Base-by-base conservation (phyloP, 2,797 vertebrate species). In the Fistularia commersonii region DNA sequence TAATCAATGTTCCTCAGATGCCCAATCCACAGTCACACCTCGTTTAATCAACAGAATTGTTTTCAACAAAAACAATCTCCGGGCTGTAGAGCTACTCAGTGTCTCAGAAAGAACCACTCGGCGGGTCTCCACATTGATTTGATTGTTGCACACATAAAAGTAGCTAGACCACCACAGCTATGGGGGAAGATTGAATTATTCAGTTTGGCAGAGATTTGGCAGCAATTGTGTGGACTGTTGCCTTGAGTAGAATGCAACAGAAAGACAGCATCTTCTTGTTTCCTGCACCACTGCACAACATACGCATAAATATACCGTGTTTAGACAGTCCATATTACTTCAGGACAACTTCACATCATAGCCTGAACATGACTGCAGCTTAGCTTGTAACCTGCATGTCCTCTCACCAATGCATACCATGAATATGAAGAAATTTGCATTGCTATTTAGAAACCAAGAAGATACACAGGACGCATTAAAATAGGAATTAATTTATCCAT, bases 121-220 rank as follows among this genome's bases (percentile, higher is more conserved):
- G 73, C 64, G 45, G 76, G 66, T 64, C 82, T 85, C 76, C 79
- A 69, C 77, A 76, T 88, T 70, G 79, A 88, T 85, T 83, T 88
- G 66, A 87, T 84, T 82, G 88, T 78, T 82, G 71, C 84, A 84
- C 90, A 87, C 76, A 80, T 35, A 86, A 84, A 72, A 77, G 84
- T 83, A 86, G 75, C 80, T 70, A 63, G 78, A 81, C 82, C 72
- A 76, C 79, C 70, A 70, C 67, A 50, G 81, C 79, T 81, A 83
- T 74, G 79, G 84, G 75, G 72, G 73, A 83, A 82, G 87, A 88
- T 90, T 93, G 87, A 93, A 91, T 93, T 90, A 93, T 93, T 92
- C 88, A 89, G 81, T 83, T 86, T 82, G 88, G 75, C 89, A 88
- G 83, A 80, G 85, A 90, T 83, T 90, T 92, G 84, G 87, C 81